Base-by-base conservation (phyloP, 2,888 invertebrate genomes). In the Venustoraphidia nigricollis region DNA sequence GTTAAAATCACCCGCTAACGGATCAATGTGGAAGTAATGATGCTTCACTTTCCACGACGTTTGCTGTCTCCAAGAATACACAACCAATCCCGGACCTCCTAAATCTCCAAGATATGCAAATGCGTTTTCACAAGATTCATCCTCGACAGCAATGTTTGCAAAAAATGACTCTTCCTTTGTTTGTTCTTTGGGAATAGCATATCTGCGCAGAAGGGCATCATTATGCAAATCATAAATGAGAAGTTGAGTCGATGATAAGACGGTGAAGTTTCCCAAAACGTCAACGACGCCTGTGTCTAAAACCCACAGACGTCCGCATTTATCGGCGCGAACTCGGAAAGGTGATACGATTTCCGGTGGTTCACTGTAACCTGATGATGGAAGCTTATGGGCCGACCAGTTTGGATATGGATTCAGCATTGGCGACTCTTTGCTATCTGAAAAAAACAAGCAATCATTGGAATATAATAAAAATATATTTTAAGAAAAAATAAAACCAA, bases 301-400 rank as follows among this genome's bases (percentile, higher is more conserved):
- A 9, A 86, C 83, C 87, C 88, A 88, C 1, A 88, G 73, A 1
- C 86, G 74, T 10, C 78, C 80, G 61, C 88, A 88, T 44, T 73
- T 73, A 62, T 88, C 88, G 1, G 82, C 84, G 1, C 82, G 71
- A 2, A 84, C 68, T 8, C 85, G 70, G 63, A 82, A 85, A 0
- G 85, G 81, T 0, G 85, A 85, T 1, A 85, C 74, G 45, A 86
- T 75, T 60, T 83, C 82, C 2, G 81, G 75, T 0, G 72, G 71
- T 2, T 69, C 70, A 13, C 62, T 64, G 9, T 62, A 66, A 39
- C 67, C 73, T 35, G 55, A 56, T 17, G 53, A 49, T 8, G 57
- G 54, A 43, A 81, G 68, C 41, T 80, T 77, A 59, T 87, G 86
- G 0, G 84, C 81, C 51, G 79, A 77, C 87, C 87, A 88, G 55